Evolutionary conservation across 2,797 vertebrate genomes (phyloP).

Genomic region (Microcaecilia unicolor): DNA sequence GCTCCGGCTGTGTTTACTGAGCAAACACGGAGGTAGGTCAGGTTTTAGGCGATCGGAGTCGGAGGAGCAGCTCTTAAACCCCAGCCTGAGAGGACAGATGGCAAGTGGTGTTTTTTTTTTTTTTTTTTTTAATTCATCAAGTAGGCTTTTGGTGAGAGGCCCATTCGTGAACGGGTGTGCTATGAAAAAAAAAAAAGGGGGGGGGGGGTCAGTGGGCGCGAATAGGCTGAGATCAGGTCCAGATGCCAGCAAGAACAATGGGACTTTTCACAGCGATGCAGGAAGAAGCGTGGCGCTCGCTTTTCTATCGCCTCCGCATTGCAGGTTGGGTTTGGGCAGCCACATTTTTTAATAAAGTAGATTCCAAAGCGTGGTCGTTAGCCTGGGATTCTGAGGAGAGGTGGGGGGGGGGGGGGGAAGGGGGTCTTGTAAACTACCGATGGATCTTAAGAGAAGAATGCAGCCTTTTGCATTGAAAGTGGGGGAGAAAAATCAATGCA

Average conservation of each 20-base stretch:
- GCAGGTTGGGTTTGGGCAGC: slow-evolving; percentile 85
- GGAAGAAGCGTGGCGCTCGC: slow-evolving; percentile 84
- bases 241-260: slow-evolving; percentile 92
- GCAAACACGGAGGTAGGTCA: slow-evolving; percentile 30
- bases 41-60: slow-evolving; percentile 53
- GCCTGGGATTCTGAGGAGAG: slow-evolving; percentile 32
- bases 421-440: slow-evolving; percentile 24
- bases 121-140: slow-evolving; percentile 72
- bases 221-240: slow-evolving; percentile 81
- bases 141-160: slow-evolving; percentile 71
- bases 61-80: slow-evolving; percentile 30
- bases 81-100: slow-evolving; percentile 74
- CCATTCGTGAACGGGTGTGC: slow-evolving; percentile 59
- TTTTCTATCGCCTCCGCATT: slow-evolving; percentile 89
- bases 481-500: slow-evolving; percentile 15
- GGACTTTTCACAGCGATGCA: slow-evolving; percentile 73
- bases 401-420: background rate
- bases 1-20: background rate
- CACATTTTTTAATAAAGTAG: slow-evolving; percentile 87
- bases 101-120: slow-evolving; percentile 67
- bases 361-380: slow-evolving; percentile 75
- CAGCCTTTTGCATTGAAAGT: slow-evolving; percentile 37
- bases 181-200: slow-evolving; percentile 38
- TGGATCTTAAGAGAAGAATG: slow-evolving; percentile 41
- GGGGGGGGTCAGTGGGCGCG: slow-evolving; percentile 67